These are phyloP conservation scores for Hydraecia micacea DNA, from an alignment of 2,888 invertebrate genomes.

Conservation along the genomic window DNA sequence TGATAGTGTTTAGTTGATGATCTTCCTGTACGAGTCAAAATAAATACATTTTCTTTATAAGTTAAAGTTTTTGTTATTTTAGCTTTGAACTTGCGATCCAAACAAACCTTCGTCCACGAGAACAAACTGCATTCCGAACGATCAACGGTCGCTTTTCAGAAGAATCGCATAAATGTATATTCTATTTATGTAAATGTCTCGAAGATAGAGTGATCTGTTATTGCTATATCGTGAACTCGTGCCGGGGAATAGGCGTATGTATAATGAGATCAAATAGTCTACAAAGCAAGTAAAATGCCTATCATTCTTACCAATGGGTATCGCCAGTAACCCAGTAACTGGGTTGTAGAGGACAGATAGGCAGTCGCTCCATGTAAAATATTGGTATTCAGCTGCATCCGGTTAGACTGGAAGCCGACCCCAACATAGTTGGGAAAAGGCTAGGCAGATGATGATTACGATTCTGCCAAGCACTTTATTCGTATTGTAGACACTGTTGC, in stretches of 20 bases:
- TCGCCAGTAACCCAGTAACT: no score
- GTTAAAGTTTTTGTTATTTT: neutral
- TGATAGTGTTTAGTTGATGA: no score
- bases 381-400: no score
- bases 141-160: constrained; percentile 50
- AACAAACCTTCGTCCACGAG: constrained; percentile 55
- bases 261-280: constrained; percentile 38
- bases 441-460: no score
- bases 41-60: no score
- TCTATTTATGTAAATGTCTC: constrained; percentile 50
- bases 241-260: constrained; percentile 27
- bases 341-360: no score
- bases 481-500: no score
- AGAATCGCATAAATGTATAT: constrained; percentile 58
- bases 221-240: constrained; percentile 30
- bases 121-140: constrained; percentile 60
- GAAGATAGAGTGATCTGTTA: constrained; percentile 49
- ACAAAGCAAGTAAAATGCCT: neutral
- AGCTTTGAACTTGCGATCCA: constrained; percentile 62
- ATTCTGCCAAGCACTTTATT: neutral
- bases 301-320: no score
- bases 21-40: no score
- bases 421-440: no score
- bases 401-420: no score
- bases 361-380: no score